Evolutionary conservation across 2,797 vertebrate genomes (phyloP).

Genomic region (Tangara arthus): DNA sequence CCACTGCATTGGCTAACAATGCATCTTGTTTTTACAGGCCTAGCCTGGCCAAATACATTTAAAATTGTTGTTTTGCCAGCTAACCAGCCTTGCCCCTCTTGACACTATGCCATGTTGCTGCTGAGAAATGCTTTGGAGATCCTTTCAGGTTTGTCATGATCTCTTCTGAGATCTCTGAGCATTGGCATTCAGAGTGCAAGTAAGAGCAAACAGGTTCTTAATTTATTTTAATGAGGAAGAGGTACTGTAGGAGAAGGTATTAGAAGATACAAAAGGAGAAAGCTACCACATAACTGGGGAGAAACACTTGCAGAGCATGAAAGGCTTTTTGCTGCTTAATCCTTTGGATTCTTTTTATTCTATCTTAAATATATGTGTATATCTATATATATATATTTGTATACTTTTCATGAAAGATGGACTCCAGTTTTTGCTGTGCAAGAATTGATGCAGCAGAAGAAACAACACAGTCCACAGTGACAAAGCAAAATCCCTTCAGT

Average conservation of each 20-base stretch:
- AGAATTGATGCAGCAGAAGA: background rate
- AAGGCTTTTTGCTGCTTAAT: background rate
- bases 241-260: background rate
- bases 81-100: background rate
- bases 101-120: rapidly evolving
- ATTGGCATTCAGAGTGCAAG: background rate
- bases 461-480: too few species aligned
- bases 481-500: background rate
- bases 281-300: background rate
- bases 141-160: background rate
- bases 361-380: background rate
- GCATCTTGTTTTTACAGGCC: background rate
- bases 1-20: background rate
- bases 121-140: background rate
- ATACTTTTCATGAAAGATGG: background rate
- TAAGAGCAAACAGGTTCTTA: background rate
- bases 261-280: background rate
- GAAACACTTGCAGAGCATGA: background rate
- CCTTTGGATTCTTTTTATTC: background rate
- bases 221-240: background rate
- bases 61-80: background rate
- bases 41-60: background rate
- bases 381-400: rapidly evolving
- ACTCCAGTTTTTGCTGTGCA: background rate
- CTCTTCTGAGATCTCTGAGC: background rate